phyloP scores from a whole-genome alignment of 2,797 vertebrate genomes.

The Helostoma temminkii region DNA sequence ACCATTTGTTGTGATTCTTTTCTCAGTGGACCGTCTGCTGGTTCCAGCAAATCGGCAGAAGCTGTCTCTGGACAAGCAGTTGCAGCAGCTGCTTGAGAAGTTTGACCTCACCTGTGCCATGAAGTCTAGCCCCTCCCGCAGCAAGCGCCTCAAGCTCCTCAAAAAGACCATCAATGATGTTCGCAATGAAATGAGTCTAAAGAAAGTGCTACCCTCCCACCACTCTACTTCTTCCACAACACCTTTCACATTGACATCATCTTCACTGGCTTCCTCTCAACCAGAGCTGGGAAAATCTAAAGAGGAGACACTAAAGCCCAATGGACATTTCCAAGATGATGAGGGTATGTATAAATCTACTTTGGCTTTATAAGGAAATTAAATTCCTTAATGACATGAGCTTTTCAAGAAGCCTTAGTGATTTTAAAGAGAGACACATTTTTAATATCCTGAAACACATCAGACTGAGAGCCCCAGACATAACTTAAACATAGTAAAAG shows the following conservation, averaged over 20 bases:
- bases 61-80: conserved; percentile 91
- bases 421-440: conserved; percentile 19
- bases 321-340: conserved; percentile 87
- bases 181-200: conserved; percentile 90
- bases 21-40: conserved; percentile 92
- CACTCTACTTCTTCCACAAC: conserved; percentile 38
- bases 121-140: conserved; percentile 96
- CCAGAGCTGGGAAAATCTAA: conserved; percentile 74
- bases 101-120: conserved; percentile 94
- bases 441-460: background rate
- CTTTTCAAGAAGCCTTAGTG: background rate
- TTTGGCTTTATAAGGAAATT: background rate
- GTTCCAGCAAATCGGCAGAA: conserved; percentile 89
- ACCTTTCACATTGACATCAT: conserved; percentile 31
- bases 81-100: conserved; percentile 94
- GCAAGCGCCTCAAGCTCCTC: conserved; percentile 94
- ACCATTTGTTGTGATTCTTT: background rate
- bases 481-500: too few species aligned
- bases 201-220: conserved; percentile 82
- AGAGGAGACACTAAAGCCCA: conserved; percentile 81
- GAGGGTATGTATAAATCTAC: conserved; percentile 85
- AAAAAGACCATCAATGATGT: conserved; percentile 93
- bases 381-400: background rate
- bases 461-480: background rate
- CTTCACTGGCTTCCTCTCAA: conserved; percentile 33